phyloP scores from a whole-genome alignment of 2,888 invertebrate species.

The Tachina grossa region DNA sequence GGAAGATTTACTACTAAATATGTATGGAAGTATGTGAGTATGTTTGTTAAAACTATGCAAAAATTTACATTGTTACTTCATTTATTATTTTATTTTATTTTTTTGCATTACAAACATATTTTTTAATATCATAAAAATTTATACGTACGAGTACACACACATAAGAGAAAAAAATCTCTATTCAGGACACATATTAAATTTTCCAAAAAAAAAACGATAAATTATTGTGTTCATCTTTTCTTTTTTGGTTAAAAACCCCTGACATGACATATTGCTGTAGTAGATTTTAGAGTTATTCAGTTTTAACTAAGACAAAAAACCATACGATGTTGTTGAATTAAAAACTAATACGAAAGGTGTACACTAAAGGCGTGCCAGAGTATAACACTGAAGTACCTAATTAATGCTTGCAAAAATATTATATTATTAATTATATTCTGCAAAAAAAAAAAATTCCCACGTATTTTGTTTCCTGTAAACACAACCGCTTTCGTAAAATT shows the following conservation, averaged over 20 bases:
- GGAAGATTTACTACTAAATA: not conserved
- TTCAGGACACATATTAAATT: not conserved
- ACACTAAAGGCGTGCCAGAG: too few relatives aligned
- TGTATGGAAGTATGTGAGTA: not conserved
- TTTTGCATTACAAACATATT: constrained; percentile 27
- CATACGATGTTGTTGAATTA: not conserved
- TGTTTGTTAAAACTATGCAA: not conserved
- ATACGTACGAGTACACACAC: not conserved
- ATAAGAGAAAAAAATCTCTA: too few relatives aligned
- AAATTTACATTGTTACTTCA: constrained; percentile 55
- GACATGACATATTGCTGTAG: constrained; percentile 2
- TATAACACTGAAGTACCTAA: too few relatives aligned
- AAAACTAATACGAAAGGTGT: not conserved
- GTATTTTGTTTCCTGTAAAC: too few relatives aligned
- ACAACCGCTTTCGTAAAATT: too few relatives aligned
- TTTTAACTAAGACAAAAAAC: not conserved
- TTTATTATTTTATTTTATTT: constrained; percentile 1
- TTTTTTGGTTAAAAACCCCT: not conserved
- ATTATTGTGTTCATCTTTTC: not conserved
- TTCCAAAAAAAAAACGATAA: not conserved
- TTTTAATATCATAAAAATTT: constrained; percentile 7
- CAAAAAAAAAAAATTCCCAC: too few relatives aligned
- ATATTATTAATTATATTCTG: too few relatives aligned
- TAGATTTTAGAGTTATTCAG: not conserved
- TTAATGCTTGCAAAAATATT: too few relatives aligned